Percentiles rank a stretch among this genome's conserved stretches.
Conservation (phyloP, 2,888 invertebrate genomes). For the Lumbricus terrestris region DNA sequence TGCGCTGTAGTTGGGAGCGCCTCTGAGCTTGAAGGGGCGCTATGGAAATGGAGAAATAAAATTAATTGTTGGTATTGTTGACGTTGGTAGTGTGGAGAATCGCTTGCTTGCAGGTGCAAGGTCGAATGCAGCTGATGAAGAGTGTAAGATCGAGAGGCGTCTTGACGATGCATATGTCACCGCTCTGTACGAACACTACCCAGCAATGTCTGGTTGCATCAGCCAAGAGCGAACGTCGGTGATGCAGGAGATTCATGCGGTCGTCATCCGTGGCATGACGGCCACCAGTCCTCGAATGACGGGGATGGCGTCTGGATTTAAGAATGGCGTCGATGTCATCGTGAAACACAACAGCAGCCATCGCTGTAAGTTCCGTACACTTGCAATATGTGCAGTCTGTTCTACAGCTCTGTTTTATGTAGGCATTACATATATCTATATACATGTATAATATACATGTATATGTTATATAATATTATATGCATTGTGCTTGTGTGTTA, state of each 20-base stretch:
- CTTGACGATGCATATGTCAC: neutral
- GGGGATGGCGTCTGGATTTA: neutral
- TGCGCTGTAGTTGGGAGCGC: no score
- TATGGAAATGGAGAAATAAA: no score
- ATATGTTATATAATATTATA: neutral
- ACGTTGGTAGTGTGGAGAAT: no score
- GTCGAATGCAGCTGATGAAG: neutral
- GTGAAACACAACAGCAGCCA: constrained; percentile 10
- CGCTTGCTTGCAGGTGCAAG: neutral
- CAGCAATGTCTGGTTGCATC: constrained; percentile 12
- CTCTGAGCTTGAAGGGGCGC: no score
- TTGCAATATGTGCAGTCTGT: neutral
- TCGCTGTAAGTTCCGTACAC: neutral
- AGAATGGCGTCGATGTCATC: constrained; percentile 3
- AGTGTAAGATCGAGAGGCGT: neutral
- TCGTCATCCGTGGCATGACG: neutral
- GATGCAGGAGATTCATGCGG: constrained; percentile 5
- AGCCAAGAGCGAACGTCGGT: neutral
- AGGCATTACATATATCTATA: no score
- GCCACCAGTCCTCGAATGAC: neutral
- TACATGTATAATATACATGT: no score
- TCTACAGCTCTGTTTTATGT: no score
- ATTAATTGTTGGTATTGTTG: neutral
- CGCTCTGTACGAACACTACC: constrained; percentile 9
- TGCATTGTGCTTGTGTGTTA: no score